Evolutionary conservation across 2,888 invertebrate species (phyloP).

Genomic region (Tenthredo notha): DNA sequence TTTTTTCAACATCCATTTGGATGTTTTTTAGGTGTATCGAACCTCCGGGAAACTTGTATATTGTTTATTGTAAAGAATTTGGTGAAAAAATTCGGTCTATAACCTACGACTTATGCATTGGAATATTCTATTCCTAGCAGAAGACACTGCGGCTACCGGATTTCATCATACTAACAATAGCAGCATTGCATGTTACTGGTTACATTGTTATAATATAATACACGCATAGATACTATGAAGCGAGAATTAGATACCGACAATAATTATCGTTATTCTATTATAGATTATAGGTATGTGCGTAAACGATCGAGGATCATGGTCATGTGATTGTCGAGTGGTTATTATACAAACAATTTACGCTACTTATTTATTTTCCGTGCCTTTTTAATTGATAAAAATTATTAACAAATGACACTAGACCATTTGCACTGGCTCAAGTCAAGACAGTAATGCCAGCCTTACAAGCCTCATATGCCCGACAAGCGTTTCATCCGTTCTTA

Average conservation of each 20-base stretch:
- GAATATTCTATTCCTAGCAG: background rate
- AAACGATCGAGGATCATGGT: background rate
- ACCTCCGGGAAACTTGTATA: background rate
- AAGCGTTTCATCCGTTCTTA: no score
- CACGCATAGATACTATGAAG: background rate
- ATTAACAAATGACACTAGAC: background rate
- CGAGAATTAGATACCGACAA: background rate
- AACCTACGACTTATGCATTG: background rate
- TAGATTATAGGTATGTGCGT: background rate
- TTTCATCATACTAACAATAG: background rate
- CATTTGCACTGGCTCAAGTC: no score
- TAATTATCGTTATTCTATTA: background rate
- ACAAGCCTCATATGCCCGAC: no score
- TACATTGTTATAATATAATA: background rate
- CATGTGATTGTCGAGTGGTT: background rate
- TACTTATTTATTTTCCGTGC: background rate
- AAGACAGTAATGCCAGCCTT: no score
- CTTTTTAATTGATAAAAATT: background rate
- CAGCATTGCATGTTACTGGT: background rate
- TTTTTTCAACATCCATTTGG: slow-evolving; percentile 86
- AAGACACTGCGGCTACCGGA: background rate
- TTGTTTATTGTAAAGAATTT: background rate
- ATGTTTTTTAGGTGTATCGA: background rate
- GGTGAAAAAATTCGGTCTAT: background rate
- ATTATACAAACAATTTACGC: background rate